These are phyloP conservation scores for Samia ricini DNA, from an alignment of 1,140 invertebrate species.

Conservation along the genomic window DNA sequence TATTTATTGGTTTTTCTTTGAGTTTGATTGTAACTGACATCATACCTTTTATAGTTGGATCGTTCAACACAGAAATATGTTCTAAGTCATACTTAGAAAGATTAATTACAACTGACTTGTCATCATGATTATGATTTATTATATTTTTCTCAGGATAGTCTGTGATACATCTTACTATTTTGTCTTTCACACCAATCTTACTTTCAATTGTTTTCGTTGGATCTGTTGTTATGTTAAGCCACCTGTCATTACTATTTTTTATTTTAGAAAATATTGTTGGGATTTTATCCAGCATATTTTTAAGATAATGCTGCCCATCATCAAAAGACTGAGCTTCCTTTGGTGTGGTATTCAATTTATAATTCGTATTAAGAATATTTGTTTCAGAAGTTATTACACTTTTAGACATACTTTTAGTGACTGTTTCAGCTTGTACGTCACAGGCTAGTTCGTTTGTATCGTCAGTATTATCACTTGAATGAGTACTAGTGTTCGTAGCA, in stretches of 20 bases:
- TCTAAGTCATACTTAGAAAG: conserved; percentile 47
- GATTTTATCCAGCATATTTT: conserved; percentile 22
- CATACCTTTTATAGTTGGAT: conserved; percentile 25
- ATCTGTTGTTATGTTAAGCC: not conserved
- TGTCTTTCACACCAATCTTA: conserved; percentile 21
- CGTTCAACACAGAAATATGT: conserved; percentile 40
- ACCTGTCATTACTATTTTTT: conserved; percentile 1
- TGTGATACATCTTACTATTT: conserved; percentile 22
- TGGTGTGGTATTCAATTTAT: not conserved
- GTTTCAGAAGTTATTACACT: conserved; percentile 33
- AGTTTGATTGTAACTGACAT: conserved; percentile 43
- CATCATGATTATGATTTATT: conserved; percentile 15
- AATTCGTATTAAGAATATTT: not conserved
- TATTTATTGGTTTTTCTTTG: conserved; percentile 34
- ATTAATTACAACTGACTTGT: conserved; percentile 42
- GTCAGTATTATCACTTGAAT: conserved; percentile 25
- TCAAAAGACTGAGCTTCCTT: not conserved
- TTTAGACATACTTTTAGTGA: conserved; percentile 47
- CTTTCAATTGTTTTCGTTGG: conserved; percentile 19
- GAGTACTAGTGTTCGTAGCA: conserved; percentile 25
- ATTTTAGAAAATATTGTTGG: conserved; percentile 20
- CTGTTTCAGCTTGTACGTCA: conserved; percentile 46
- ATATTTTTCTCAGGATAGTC: conserved; percentile 20
- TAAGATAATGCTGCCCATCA: conserved; percentile 18
- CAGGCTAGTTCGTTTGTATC: conserved; percentile 28